phyloP scores from a whole-genome alignment of 2,888 invertebrate species.

The Drosophila yooni region DNA sequence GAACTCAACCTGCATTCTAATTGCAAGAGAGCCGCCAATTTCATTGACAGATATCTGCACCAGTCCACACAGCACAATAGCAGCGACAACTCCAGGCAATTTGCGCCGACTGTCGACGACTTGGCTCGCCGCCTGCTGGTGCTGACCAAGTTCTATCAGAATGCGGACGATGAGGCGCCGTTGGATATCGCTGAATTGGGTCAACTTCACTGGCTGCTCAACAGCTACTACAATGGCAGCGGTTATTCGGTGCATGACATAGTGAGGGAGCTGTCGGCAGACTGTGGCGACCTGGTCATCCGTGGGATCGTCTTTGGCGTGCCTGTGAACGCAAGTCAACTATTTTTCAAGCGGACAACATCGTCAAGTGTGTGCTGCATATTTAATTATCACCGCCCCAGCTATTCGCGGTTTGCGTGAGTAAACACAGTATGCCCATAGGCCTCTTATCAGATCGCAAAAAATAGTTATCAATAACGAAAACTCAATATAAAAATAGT shows the following conservation, averaged over 20 bases:
- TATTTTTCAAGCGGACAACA: conserved; percentile 75
- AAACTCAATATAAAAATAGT: background rate
- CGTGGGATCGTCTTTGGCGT: conserved; percentile 74
- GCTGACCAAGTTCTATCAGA: conserved; percentile 74
- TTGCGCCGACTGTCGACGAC: conserved; percentile 57
- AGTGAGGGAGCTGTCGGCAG: conserved; percentile 72
- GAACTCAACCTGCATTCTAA: conserved; percentile 53
- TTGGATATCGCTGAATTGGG: conserved; percentile 57
- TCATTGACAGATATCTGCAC: conserved; percentile 60
- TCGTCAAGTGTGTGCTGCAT: conserved; percentile 82
- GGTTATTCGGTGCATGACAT: conserved; percentile 79
- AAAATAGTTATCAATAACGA: background rate
- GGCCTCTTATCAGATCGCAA: background rate
- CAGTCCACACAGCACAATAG: conserved; percentile 53
- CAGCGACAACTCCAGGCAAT: conserved; percentile 15
- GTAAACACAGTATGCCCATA: conserved; percentile 1
- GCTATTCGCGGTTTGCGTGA: conserved; percentile 69
- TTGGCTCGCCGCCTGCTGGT: conserved; percentile 73
- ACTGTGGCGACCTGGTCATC: conserved; percentile 76
- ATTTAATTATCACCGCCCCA: conserved; percentile 80
- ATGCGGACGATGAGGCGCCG: conserved; percentile 60
- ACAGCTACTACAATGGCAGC: conserved; percentile 70
- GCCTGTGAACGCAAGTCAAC: conserved; percentile 65
- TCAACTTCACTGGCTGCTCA: conserved; percentile 77
- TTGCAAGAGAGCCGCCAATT: conserved; percentile 20